Conservation (phyloP, 2,797 vertebrate genomes). For the Hybognathus amarus region DNA sequence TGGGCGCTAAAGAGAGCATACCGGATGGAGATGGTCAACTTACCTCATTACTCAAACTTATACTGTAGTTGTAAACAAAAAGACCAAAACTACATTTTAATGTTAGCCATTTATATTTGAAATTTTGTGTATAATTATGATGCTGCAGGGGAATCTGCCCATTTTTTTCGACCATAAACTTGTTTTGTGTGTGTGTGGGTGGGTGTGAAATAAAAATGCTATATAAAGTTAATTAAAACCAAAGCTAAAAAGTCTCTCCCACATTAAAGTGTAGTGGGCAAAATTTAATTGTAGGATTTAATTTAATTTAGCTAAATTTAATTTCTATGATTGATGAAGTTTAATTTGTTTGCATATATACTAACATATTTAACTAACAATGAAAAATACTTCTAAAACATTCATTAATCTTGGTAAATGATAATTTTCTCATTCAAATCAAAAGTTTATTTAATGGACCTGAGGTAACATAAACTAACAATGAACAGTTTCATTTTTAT, state of each 20-base stretch:
- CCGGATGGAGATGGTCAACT: background rate
- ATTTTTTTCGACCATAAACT: background rate
- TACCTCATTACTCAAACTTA: background rate
- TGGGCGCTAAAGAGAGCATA: constrained; percentile 3
- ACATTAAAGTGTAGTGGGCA: background rate
- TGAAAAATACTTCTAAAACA: background rate
- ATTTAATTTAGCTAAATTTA: too few relatives aligned
- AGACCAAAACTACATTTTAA: background rate
- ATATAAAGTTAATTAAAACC: background rate
- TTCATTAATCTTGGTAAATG: background rate
- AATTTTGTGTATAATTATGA: background rate
- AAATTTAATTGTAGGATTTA: background rate
- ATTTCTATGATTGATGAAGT: background rate
- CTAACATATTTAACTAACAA: background rate
- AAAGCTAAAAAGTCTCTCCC: background rate
- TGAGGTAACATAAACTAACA: background rate
- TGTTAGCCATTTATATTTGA: background rate
- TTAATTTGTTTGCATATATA: background rate
- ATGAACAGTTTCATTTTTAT: background rate
- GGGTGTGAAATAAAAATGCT: background rate
- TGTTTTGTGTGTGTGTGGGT: too few relatives aligned
- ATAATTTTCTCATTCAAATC: background rate
- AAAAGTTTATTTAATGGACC: background rate
- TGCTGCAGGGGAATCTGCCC: background rate
- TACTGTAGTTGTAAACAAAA: constrained; percentile 16